Conservation (phyloP, 2,888 invertebrate species). For the Epiblema foenella region DNA sequence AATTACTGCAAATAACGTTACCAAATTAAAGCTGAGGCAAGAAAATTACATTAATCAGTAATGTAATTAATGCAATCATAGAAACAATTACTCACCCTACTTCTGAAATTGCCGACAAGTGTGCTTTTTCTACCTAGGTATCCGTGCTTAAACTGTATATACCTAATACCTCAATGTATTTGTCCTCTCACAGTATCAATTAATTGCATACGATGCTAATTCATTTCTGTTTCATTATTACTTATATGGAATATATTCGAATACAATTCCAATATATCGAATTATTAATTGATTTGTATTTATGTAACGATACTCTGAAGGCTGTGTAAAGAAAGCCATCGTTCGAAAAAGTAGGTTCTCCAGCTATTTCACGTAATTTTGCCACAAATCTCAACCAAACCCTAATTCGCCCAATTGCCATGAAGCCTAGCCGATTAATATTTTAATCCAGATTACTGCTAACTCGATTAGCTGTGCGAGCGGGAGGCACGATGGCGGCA, state of each 20-base stretch:
- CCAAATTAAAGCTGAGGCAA: conserved; percentile 6
- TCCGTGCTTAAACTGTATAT: too few relatives aligned
- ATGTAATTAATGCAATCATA: conserved; percentile 18
- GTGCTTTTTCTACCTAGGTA: not conserved
- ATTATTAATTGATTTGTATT: too few relatives aligned
- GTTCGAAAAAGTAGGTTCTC: too few relatives aligned
- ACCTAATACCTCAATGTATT: too few relatives aligned
- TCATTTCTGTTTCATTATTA: too few relatives aligned
- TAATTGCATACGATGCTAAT: too few relatives aligned
- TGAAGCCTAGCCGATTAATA: conserved; percentile 39
- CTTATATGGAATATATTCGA: too few relatives aligned
- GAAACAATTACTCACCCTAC: conserved; percentile 9
- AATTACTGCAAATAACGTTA: not conserved
- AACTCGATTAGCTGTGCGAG: conserved; percentile 44
- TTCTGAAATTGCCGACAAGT: not conserved
- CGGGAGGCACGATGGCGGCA: conserved; percentile 59
- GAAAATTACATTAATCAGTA: conserved; percentile 13
- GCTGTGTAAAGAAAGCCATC: too few relatives aligned
- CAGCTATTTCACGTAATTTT: conserved; percentile 8
- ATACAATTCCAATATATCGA: too few relatives aligned
- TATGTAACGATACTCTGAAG: too few relatives aligned
- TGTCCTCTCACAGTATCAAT: too few relatives aligned
- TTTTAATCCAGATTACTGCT: conserved; percentile 42
- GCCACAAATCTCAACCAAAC: conserved; percentile 3
- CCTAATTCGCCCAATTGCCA: conserved; percentile 29